These are phyloP conservation scores for Drosophila lutescens DNA, from an alignment of 2,888 invertebrate species.

Conservation along the genomic window DNA sequence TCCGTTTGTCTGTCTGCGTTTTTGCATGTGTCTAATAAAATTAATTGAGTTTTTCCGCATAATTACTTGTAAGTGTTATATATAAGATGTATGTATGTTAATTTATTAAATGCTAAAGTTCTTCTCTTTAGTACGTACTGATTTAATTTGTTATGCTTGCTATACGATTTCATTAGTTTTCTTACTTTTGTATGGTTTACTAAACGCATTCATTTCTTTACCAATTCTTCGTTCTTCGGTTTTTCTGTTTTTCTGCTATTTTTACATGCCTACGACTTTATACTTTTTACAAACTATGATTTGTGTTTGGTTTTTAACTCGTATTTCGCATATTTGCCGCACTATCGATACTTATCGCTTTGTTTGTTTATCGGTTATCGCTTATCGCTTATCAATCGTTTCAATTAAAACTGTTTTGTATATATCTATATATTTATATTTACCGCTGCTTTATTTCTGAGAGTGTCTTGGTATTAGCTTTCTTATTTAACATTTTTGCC, in stretches of 20 bases:
- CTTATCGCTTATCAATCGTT: slow-evolving; percentile 30
- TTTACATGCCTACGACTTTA: slow-evolving; percentile 51
- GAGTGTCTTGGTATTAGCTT: slow-evolving; percentile 23
- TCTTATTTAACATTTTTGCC: slow-evolving; percentile 17
- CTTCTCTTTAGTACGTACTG: slow-evolving; percentile 50
- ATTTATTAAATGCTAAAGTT: slow-evolving; percentile 57
- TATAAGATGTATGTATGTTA: slow-evolving; percentile 46
- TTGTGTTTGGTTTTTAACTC: slow-evolving; percentile 53
- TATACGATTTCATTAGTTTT: slow-evolving; percentile 23
- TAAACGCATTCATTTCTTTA: slow-evolving; percentile 26
- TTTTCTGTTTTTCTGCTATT: slow-evolving; percentile 40
- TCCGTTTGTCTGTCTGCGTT: slow-evolving; percentile 21
- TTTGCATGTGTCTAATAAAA: slow-evolving; percentile 31
- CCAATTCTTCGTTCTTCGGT: slow-evolving; percentile 36
- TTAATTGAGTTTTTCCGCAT: slow-evolving; percentile 35
- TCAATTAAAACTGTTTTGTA: slow-evolving; percentile 32
- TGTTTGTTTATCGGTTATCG: slow-evolving; percentile 16
- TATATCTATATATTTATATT: slow-evolving; percentile 18
- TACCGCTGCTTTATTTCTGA: slow-evolving; percentile 20
- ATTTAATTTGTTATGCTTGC: slow-evolving; percentile 43
- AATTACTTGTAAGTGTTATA: slow-evolving; percentile 41
- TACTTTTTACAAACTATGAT: slow-evolving; percentile 53
- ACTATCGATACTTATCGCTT: slow-evolving; percentile 19
- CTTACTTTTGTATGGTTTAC: slow-evolving; percentile 31
- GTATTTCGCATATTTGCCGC: slow-evolving; percentile 36